Base-by-base conservation (phyloP, 2,113 vertebrate genomes). In the Lonchura striata region DNA sequence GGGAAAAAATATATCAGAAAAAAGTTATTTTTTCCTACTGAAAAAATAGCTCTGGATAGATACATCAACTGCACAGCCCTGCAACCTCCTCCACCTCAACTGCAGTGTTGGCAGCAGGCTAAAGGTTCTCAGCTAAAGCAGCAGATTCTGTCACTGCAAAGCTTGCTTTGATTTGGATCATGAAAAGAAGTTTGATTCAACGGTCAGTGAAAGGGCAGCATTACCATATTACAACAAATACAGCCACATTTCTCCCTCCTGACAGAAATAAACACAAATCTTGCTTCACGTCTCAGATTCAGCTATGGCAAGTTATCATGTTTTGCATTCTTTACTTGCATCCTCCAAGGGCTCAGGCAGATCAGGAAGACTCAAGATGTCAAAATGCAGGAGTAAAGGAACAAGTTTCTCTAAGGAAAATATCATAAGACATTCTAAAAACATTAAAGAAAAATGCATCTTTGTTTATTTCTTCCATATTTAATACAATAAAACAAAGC, bases 101-200 rank as follows among this genome's bases (percentile, higher is more conserved):
- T 96, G 91, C 72, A 64, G 92, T 53, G 70, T 9, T 95, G 94
- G 94, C 93, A 88, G 81, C 70, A 15, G 5, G 64, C 47, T 80
- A 64, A 89, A 76, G 64, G 86, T 72, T 94, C 47, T 78, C 59
- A 22, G 91, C 60, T 4, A 31, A 37, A 60, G 59, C 7, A 66
- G 82, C 82, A 91, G 74, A 82, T 61, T 49, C 81, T 35, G 75
- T 57, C 75, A 37, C 92, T 90, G 52, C 81, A 77, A 90, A 80
- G 94, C 91, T 83, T 89, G n/a, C 63, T 87, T 69, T 65, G 78
- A 82, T 69, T 94, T 69, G 33, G 66, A 65, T 80, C 59, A 56
- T n/a, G 74, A 57, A 31, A 60, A 79, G 52, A 30, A 76, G 57
- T 65, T 79, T 15, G 53, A 57, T 46, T 11, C 11, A 25, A 41